Evolutionary conservation across 2,888 invertebrate species (phyloP), one percentile per base, ranked within the genome.

Genomic region (Macrosoma leucophasiata): DNA sequence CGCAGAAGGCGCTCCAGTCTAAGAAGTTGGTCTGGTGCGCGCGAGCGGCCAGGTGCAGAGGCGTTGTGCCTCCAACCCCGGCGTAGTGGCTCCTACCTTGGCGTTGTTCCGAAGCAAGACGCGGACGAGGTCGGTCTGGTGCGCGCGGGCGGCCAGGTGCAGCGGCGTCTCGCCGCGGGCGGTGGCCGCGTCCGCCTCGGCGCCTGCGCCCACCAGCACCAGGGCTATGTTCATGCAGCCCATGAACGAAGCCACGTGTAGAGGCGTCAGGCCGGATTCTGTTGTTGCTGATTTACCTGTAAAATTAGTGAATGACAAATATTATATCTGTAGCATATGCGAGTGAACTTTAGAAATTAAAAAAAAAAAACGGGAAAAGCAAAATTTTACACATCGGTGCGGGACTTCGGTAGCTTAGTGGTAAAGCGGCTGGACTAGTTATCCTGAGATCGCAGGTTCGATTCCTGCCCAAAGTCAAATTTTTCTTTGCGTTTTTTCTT

Each of bases 161-260:
- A 98, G 86, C 1, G 98, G 96, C 0, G 98, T 98, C 84, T 99
- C 98, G 0, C 97, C 98, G 11, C 98, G 87, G 12, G 98, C 95
- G 1, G 98, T 99, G 39, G 95, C 93, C 33, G 95, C 92, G 82
- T 98, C 97, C 1, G 96, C 94, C 61, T 91, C 92, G 11, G 97
- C 97, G 44, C 96, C 96, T 57, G 97, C 97, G 90, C 90, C 50
- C 42, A 98, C 88, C 65, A 99, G 52, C 50, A 94, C 97, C 59
- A 98, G 93, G 45, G 98, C 98, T 62, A 99, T 98, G 84, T 98
- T 97, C 95, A 98, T 96, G 76, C 97, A 97, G 39, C 98, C 98
- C 98, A 99, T 98, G 86, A 99, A 98, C 53, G 97, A 93, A 4
- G 98, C 97, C 41, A 98, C 98, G 82, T 99, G 98, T 13, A 99